Evolutionary conservation across 2,888 invertebrate genomes (phyloP).

Genomic region (Sphaerophoria rueppellii): DNA sequence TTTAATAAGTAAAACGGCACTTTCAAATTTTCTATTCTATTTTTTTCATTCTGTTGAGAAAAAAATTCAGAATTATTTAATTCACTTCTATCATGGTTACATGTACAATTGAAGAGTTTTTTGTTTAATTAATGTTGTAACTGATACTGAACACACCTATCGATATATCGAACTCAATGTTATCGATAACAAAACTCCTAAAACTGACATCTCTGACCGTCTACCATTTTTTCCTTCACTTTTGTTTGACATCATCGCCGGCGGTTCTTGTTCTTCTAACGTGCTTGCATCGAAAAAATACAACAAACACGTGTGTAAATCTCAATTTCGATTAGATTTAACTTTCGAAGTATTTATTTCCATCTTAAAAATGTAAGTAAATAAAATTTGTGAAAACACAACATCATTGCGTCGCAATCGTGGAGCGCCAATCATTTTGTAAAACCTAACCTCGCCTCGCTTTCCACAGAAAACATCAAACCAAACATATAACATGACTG

Average conservation of each 20-base stretch:
- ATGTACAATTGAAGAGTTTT: no score
- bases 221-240: conserved; percentile 57
- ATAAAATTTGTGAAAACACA: background rate
- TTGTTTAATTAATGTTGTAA: no score
- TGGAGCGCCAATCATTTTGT: conserved; percentile 1
- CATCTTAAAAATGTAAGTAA: conserved; percentile 34
- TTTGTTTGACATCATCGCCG: conserved; percentile 68
- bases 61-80: no score
- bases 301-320: conserved; percentile 52
- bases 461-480: conserved; percentile 19
- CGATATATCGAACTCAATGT: no score
- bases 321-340: conserved; percentile 8
- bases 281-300: conserved; percentile 44
- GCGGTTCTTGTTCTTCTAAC: conserved; percentile 41
- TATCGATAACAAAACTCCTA: background rate
- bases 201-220: conserved; percentile 38
- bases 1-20: no score
- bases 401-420: background rate
- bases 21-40: no score
- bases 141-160: no score
- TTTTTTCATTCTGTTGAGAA: no score
- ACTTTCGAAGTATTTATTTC: conserved; percentile 1
- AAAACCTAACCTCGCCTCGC: conserved; percentile 39
- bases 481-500: conserved; percentile 77
- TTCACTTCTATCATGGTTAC: no score